Evolutionary conservation across 2,797 vertebrate genomes (phyloP).

Genomic region (Trachurus trachurus): DNA sequence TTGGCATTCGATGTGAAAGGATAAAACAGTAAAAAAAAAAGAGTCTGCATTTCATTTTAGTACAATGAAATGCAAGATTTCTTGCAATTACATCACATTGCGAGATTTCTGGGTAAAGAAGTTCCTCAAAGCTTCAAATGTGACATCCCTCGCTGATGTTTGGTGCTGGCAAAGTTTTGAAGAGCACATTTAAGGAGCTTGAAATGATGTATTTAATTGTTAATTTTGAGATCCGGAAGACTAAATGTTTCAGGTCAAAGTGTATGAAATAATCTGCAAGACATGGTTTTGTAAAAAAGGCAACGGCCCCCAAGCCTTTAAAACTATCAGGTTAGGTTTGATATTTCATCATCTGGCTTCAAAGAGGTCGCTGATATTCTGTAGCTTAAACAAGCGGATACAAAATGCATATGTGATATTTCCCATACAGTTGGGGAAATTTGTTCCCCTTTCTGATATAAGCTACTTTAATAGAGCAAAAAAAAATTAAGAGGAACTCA

Average conservation of each 20-base stretch:
- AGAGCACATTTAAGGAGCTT: neutral
- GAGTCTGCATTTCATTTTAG: too few relatives aligned
- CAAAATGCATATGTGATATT: slow-evolving; percentile 2
- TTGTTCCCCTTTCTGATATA: slow-evolving; percentile 8
- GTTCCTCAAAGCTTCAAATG: neutral
- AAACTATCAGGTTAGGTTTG: neutral
- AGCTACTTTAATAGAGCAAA: slow-evolving; percentile 18
- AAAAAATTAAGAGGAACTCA: slow-evolving; percentile 37
- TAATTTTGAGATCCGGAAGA: neutral
- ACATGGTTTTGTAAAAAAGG: neutral
- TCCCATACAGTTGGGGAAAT: neutral
- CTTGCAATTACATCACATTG: neutral
- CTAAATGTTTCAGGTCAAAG: neutral
- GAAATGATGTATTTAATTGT: neutral
- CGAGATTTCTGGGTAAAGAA: neutral
- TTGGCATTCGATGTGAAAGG: neutral
- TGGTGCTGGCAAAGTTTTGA: neutral
- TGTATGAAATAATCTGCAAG: neutral
- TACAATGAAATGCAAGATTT: too few relatives aligned
- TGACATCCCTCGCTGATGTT: neutral
- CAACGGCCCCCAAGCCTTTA: neutral
- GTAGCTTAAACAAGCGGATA: slow-evolving; percentile 18
- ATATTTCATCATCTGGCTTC: slow-evolving; percentile 22
- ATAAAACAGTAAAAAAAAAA: neutral
- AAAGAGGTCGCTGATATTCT: slow-evolving; percentile 7